Evolutionary conservation across 2,797 vertebrate genomes (phyloP).

Genomic region (Ispidina picta): DNA sequence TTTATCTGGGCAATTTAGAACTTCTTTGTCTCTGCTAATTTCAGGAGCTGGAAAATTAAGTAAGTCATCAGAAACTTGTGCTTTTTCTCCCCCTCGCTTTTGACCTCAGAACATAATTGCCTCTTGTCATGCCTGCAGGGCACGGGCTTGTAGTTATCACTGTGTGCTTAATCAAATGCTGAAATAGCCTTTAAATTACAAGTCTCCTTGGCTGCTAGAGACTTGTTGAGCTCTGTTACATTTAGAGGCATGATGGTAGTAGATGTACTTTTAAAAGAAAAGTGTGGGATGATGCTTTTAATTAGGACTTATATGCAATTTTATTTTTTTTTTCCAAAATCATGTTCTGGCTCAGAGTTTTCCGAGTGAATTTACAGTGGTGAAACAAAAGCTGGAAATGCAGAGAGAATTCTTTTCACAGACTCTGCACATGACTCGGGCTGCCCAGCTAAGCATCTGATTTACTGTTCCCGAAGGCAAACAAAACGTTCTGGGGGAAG

Average conservation of each 20-base stretch:
- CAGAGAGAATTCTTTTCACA: constrained; percentile 38
- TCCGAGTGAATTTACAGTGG: background rate
- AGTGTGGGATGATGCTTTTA: constrained; percentile 54
- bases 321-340: constrained; percentile 1
- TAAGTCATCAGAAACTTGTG: constrained; percentile 60
- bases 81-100: constrained; percentile 60
- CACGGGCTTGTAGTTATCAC: constrained; percentile 58
- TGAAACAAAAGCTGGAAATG: constrained; percentile 35
- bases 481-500: background rate
- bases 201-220: constrained; percentile 33
- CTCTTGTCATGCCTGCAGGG: constrained; percentile 58
- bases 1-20: constrained; percentile 33
- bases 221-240: constrained; percentile 55
- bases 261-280: constrained; percentile 67
- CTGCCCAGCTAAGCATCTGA: background rate
- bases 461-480: constrained; percentile 14
- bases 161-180: constrained; percentile 63
- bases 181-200: constrained; percentile 64
- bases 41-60: constrained; percentile 61
- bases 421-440: background rate
- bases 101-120: constrained; percentile 63
- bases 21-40: constrained; percentile 55
- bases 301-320: constrained; percentile 56
- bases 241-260: constrained; percentile 35
- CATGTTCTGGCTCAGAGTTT: constrained; percentile 49